phyloP scores from a whole-genome alignment of 2,888 invertebrate genomes.

The Pelosia muscerda region DNA sequence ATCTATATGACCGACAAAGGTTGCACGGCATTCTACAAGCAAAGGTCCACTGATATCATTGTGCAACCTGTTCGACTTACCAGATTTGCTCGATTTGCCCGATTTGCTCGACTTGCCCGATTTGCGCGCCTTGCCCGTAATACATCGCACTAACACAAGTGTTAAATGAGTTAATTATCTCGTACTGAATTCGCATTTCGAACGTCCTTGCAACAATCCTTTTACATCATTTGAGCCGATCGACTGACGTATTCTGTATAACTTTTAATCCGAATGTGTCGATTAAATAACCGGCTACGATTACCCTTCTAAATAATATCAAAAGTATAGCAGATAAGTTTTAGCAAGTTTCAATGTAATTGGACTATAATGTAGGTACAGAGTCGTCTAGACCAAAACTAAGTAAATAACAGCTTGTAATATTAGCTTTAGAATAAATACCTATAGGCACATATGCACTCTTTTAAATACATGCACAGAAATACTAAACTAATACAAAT shows the following conservation, averaged over 20 bases:
- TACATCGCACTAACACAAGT: slow-evolving; percentile 33
- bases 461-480: no score
- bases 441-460: not conserved
- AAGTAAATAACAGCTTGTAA: not conserved
- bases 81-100: slow-evolving; percentile 32
- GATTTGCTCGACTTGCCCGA: slow-evolving; percentile 22
- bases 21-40: slow-evolving; percentile 43
- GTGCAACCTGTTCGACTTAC: slow-evolving; percentile 29
- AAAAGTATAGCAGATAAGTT: not conserved
- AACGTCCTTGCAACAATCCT: slow-evolving; percentile 48
- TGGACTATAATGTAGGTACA: no score
- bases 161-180: slow-evolving; percentile 25
- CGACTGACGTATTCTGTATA: slow-evolving; percentile 18
- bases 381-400: not conserved
- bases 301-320: slow-evolving; percentile 15
- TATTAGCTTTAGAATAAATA: not conserved
- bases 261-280: slow-evolving; percentile 16
- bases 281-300: slow-evolving; percentile 11
- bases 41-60: slow-evolving; percentile 47
- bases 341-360: no score
- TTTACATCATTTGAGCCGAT: slow-evolving; percentile 43
- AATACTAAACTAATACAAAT: no score
- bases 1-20: slow-evolving; percentile 41
- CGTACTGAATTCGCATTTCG: slow-evolving; percentile 24
- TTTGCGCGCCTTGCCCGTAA: slow-evolving; percentile 5